Base-by-base conservation (phyloP, 1,140 invertebrate species). In the Drosophila seguyi region DNA sequence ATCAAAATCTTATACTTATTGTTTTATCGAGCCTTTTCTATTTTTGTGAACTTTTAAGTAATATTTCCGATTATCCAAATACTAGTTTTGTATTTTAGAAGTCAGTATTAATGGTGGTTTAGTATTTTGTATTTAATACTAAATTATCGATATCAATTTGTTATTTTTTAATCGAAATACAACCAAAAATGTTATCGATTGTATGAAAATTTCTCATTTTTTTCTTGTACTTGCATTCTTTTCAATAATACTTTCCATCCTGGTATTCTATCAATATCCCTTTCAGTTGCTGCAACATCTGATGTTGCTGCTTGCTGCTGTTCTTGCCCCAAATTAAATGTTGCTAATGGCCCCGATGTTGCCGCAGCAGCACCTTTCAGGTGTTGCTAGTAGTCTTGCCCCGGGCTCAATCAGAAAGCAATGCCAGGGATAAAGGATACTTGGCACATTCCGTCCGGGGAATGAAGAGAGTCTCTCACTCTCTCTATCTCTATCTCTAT, bases 381-480 rank as follows among this genome's bases (percentile, higher is more conserved):
- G 52, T 38, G 52, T 52, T 34, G 29, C 29, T 14, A 18, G 6
- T 11, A 31, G 11, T 34, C 34, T 36, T 16, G 50, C 50, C 50
- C 4, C 20, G 18, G 8, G 50, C 52, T 38, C 52, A 55, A 55
- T 55, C 52, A 55, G 52, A 38, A 55, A 55, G 52, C 52, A 38
- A 31, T 50, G 36, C 20, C 25, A n/a, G 25, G 38, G 55, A 44
- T 57, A 27, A 16, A 38, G 36, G 57, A 48, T 59, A 31, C 57
- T 59, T 50, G 57, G 27, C 42, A 50, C 57, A 42, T 31, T 63
- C 53, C 60, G 14, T n/a, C 52, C 22, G 4, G 22, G 14, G 50
- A 55, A 36, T 38, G 31, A 53, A 38, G 50, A 22, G 50, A 36
- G 29, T 36, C 50, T 22, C 27, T 13, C 11, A 18, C 7, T 4